These are phyloP conservation scores for Cyphomyrmex costatus DNA, from an alignment of 1,140 invertebrate species.

Conservation along the genomic window DNA sequence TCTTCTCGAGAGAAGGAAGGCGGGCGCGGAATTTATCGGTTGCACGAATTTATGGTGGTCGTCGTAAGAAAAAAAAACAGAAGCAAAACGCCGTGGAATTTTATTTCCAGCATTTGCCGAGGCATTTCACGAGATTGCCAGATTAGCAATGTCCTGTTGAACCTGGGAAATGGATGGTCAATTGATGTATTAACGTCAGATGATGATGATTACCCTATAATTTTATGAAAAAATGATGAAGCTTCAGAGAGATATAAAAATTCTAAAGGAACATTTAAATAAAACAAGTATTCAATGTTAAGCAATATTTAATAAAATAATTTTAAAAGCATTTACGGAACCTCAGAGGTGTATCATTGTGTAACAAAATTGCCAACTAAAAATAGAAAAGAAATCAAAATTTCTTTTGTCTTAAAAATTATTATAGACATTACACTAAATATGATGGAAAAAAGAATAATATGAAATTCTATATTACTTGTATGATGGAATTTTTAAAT, in stretches of 20 bases:
- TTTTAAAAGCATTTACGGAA: not conserved
- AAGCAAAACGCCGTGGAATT: constrained; percentile 71
- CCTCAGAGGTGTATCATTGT: not conserved
- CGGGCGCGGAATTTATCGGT: constrained; percentile 51
- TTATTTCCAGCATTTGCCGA: constrained; percentile 72
- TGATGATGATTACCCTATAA: constrained; percentile 15
- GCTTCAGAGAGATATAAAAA: not conserved
- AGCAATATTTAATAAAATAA: not conserved
- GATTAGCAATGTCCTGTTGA: constrained; percentile 39
- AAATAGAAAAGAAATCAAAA: not conserved
- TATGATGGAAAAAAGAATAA: not conserved
- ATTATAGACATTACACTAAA: not conserved
- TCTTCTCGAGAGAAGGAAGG: constrained; percentile 58
- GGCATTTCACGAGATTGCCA: constrained; percentile 40
- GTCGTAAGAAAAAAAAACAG: constrained; percentile 79
- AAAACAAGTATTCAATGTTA: not conserved
- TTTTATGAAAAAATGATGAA: constrained; percentile 11
- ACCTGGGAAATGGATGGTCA: not conserved
- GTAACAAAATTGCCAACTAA: not conserved
- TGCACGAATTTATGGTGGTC: constrained; percentile 78
- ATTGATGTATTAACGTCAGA: constrained; percentile 30
- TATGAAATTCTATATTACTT: not conserved
- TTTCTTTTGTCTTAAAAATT: not conserved
- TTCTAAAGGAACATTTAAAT: not conserved
- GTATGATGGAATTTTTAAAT: not conserved